Evolutionary conservation across 2,888 invertebrate genomes (phyloP).

Genomic region (Branchellion lobata): DNA sequence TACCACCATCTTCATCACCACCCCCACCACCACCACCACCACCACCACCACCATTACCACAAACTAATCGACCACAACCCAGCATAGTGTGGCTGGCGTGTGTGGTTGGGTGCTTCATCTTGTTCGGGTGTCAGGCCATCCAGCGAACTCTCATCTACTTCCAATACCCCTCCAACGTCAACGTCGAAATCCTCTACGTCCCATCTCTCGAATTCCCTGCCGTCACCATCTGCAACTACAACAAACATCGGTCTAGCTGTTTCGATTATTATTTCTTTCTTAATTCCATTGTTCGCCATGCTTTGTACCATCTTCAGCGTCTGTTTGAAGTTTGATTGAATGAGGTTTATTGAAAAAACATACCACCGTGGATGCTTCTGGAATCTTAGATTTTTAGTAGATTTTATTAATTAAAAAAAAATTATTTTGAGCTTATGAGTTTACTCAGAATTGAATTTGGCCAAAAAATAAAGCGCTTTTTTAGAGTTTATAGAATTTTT

Average conservation of each 20-base stretch:
- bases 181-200: conserved; percentile 48
- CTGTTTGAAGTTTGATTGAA: neutral
- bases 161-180: conserved; percentile 47
- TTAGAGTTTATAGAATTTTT: too few relatives aligned
- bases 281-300: too few relatives aligned
- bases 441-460: too few relatives aligned
- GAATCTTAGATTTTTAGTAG: neutral
- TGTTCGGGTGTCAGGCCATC: conserved; percentile 49
- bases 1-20: too few relatives aligned
- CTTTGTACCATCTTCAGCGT: too few relatives aligned
- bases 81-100: conserved; percentile 49
- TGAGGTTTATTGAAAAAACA: neutral
- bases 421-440: too few relatives aligned
- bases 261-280: neutral
- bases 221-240: conserved; percentile 52
- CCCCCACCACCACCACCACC: too few relatives aligned
- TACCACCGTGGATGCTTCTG: neutral
- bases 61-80: neutral
- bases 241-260: conserved; percentile 46
- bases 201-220: conserved; percentile 48
- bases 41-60: too few relatives aligned
- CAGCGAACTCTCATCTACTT: conserved; percentile 39
- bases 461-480: too few relatives aligned
- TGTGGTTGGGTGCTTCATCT: conserved; percentile 43
- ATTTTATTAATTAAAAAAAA: too few relatives aligned